Evolutionary conservation across 2,888 invertebrate genomes (phyloP), one percentile per base, ranked within the genome.

Genomic region (Horisme vitalbata): DNA sequence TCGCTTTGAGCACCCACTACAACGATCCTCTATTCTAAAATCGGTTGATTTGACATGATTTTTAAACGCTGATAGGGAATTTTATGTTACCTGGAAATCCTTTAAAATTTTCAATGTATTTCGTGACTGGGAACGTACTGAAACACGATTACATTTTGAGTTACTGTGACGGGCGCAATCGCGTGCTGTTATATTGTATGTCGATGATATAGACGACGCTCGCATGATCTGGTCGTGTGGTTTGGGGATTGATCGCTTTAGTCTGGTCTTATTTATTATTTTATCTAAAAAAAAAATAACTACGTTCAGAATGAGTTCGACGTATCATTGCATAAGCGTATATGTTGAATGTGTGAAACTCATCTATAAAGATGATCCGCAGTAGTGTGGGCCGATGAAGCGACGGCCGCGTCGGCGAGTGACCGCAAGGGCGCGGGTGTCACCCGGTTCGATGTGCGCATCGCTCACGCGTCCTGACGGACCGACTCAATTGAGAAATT

Each of bases 41-140:
- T 83, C 83, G 83, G 83, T 81, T 87, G 85, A 88, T 88, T 86
- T 85, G 83, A 85, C 88, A 87, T 83, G 87, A 88, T 88, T 88
- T 81, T 85, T 83, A 85, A 86, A 86, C 76, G 71, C 72, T 71
- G 86, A 86, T 87, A 87, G 70, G 72, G 68, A 68, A 26, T 41
- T 31, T 11, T 31, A 39, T 27, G 28, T 38, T 38, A 38, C 34
- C 34, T 38, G 38, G 4, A 27, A 20, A 39, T 33, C 39, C 23
- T 45, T 53, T 47, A 41, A 58, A 58, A 48, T 50, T 52, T 60
- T 52, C 45, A 59, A 51, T 47, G 50, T 41, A 47, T 57, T 57
- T 56, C 53, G 52, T 52, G 55, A 57, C 50, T 46, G 46, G 41
- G 50, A 52, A 38, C 52, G 45, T 43, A 43, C 31, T 55, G 41